A percentile compares a stretch with the other conserved stretches of the same genome.
Conservation (phyloP, 2,888 invertebrate genomes). For the Leistus spinibarbis region DNA sequence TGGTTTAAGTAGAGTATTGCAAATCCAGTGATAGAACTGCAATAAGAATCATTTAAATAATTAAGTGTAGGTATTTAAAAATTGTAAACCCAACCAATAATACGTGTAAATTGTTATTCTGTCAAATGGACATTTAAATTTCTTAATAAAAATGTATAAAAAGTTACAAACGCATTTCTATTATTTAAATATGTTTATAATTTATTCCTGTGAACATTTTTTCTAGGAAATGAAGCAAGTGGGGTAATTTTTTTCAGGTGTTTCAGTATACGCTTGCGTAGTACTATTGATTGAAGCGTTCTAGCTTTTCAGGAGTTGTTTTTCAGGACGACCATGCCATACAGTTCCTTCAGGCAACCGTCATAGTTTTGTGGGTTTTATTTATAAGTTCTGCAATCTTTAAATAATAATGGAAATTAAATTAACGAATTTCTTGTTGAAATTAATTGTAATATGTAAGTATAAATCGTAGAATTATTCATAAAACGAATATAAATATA, state of each 20-base stretch:
- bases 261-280: background rate
- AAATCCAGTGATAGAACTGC: conserved; percentile 36
- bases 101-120: conserved; percentile 48
- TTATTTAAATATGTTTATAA: too few relatives aligned
- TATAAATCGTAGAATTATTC: background rate
- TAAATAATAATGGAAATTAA: background rate
- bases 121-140: conserved; percentile 55
- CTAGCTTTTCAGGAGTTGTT: background rate
- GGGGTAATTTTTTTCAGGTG: too few relatives aligned
- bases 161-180: background rate
- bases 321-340: background rate
- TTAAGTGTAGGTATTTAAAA: too few relatives aligned
- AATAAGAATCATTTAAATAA: conserved; percentile 25
- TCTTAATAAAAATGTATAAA: conserved; percentile 52
- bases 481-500: background rate
- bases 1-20: background rate
- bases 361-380: background rate
- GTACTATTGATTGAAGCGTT: background rate
- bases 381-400: background rate
- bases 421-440: background rate
- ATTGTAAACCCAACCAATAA: conserved; percentile 18
- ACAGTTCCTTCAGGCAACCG: background rate
- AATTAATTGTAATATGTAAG: background rate
- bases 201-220: too few relatives aligned
- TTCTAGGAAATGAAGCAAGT: too few relatives aligned